Evolutionary conservation across 2,797 vertebrate genomes (phyloP).

Genomic region (Zalophus californianus): DNA sequence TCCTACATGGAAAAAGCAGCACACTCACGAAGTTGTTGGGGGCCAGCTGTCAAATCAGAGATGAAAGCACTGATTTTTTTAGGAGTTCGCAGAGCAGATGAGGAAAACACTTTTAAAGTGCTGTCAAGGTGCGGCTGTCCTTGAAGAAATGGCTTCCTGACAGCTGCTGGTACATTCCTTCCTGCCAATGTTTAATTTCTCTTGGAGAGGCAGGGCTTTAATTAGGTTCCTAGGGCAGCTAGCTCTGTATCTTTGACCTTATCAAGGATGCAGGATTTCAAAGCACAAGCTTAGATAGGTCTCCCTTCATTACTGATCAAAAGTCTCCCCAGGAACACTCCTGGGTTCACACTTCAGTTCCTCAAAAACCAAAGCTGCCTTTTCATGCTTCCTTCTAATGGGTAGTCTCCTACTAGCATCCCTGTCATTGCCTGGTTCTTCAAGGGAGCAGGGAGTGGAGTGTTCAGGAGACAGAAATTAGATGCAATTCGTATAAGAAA

Average conservation of each 20-base stretch:
- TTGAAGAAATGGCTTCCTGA: conserved; percentile 73
- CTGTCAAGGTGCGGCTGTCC: conserved; percentile 75
- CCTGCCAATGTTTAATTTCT: conserved; percentile 73
- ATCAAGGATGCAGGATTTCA: conserved; percentile 68
- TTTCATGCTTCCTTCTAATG: conserved; percentile 47
- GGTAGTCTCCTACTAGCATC: conserved; percentile 4
- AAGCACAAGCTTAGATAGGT: conserved; percentile 62
- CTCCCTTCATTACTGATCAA: conserved; percentile 76
- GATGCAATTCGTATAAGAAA: background rate
- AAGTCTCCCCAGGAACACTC: conserved; percentile 65
- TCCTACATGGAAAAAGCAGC: background rate
- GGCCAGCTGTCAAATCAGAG: conserved; percentile 73
- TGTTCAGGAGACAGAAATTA: conserved; percentile 36
- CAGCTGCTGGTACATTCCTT: conserved; percentile 66
- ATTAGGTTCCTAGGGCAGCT: conserved; percentile 71
- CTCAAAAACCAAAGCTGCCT: conserved; percentile 48
- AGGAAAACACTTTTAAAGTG: conserved; percentile 72
- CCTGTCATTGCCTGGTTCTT: background rate
- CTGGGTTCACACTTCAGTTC: conserved; percentile 45
- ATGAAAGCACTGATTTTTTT: conserved; percentile 71
- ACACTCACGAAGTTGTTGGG: conserved; percentile 5
- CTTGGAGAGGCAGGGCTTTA: conserved; percentile 70
- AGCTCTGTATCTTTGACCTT: conserved; percentile 55
- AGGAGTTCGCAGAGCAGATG: conserved; percentile 54
- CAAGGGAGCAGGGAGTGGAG: background rate